phyloP scores from a whole-genome alignment of 1,140 invertebrate species.

The Bombus polaris region DNA sequence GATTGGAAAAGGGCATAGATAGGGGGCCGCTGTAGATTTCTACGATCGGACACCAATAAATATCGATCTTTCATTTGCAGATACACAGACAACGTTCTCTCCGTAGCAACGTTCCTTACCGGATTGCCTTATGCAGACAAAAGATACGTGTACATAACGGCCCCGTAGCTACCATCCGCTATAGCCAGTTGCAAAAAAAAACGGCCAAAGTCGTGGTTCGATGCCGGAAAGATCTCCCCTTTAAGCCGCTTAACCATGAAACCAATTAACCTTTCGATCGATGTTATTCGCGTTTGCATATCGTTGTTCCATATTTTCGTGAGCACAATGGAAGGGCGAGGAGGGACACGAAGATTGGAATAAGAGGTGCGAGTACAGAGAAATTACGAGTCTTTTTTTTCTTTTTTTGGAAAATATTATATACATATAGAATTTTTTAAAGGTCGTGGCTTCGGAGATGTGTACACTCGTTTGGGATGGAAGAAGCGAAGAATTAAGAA shows the following conservation, averaged over 20 bases:
- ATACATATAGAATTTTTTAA: too few relatives aligned
- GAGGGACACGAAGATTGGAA: not conserved
- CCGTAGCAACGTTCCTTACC: not conserved
- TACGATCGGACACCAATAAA: constrained; percentile 39
- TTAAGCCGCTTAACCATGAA: not conserved
- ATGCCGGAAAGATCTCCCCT: constrained; percentile 4
- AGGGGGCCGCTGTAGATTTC: constrained; percentile 36
- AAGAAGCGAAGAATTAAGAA: too few relatives aligned
- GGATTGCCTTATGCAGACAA: constrained; percentile 50
- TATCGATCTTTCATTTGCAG: constrained; percentile 53
- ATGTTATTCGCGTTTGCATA: not conserved
- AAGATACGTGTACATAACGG: not conserved
- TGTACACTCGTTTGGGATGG: too few relatives aligned
- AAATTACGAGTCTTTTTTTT: too few relatives aligned
- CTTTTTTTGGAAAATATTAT: too few relatives aligned
- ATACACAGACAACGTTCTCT: constrained; percentile 10
- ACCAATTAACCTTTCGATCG: constrained; percentile 32
- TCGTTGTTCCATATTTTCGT: not conserved
- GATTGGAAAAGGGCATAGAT: constrained; percentile 48
- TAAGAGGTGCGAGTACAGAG: too few relatives aligned
- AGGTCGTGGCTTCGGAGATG: too few relatives aligned
- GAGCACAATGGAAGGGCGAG: not conserved
- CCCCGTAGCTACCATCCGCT: not conserved
- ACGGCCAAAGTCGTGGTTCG: not conserved
- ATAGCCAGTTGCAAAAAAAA: not conserved